A percentile compares a stretch with the other conserved stretches of the same genome.
These are phyloP conservation scores for Rhegmatorhina hoffmannsi DNA, from an alignment of 2,113 vertebrate genomes.

Conservation along the genomic window DNA sequence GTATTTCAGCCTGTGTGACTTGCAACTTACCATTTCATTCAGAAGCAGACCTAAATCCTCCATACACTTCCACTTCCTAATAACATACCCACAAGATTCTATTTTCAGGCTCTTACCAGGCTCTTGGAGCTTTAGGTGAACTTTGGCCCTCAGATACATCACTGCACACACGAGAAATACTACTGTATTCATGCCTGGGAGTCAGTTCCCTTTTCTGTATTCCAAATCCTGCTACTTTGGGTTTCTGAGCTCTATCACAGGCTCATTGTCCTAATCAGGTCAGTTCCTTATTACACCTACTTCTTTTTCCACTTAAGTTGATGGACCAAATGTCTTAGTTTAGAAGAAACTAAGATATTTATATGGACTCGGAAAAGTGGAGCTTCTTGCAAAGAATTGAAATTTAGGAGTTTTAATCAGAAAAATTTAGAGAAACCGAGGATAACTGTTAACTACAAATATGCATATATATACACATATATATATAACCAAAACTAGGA, in stretches of 20 bases:
- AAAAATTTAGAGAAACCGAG: no score
- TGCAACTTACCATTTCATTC: neutral
- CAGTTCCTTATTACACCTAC: neutral
- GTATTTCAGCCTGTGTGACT: neutral
- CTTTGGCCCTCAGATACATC: neutral
- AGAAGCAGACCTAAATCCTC: neutral
- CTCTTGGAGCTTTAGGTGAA: neutral
- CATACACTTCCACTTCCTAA: neutral
- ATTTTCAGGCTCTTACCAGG: neutral
- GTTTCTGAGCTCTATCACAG: neutral
- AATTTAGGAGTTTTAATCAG: no score
- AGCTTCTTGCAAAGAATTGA: no score
- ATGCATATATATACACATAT: no score
- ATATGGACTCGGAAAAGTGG: no score
- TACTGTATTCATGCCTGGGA: neutral
- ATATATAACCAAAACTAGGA: no score
- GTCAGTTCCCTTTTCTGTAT: neutral
- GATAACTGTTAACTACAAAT: no score
- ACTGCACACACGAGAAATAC: neutral
- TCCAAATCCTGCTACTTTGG: neutral
- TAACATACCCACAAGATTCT: neutral
- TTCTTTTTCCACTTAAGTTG: neutral
- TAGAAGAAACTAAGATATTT: no score
- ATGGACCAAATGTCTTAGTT: neutral
- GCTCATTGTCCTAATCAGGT: neutral